Evolutionary conservation across 2,888 invertebrate genomes (phyloP).

Genomic region (Agriopis marginaria): DNA sequence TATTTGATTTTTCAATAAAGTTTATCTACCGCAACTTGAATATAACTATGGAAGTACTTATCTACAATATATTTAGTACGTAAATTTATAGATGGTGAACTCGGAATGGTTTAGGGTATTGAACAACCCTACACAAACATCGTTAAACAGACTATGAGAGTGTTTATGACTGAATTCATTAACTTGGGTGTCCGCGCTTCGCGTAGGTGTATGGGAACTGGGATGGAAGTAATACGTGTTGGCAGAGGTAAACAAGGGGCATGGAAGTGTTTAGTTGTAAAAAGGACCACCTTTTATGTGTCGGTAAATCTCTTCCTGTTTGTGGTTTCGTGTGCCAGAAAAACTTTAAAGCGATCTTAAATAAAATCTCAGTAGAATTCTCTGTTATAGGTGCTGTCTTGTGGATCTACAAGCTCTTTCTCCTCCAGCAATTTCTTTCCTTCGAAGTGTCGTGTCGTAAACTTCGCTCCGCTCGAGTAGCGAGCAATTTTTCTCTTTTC

Average conservation of each 20-base stretch:
- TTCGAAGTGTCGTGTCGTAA: not conserved
- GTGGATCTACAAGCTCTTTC: not conserved
- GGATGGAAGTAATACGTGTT: slow-evolving; percentile 24
- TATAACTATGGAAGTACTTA: no score
- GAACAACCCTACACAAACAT: slow-evolving; percentile 56
- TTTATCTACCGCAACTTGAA: not conserved
- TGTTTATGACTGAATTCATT: slow-evolving; percentile 53
- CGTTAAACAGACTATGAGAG: slow-evolving; percentile 51
- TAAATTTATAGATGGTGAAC: slow-evolving; percentile 1
- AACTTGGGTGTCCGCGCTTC: slow-evolving; percentile 32
- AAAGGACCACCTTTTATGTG: slow-evolving; percentile 11
- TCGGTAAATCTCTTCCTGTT: not conserved
- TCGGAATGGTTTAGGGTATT: slow-evolving; percentile 20
- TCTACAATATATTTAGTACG: not conserved
- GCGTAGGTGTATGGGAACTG: slow-evolving; percentile 27
- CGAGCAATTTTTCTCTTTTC: slow-evolving; percentile 21
- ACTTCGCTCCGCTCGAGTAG: not conserved
- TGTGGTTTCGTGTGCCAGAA: not conserved
- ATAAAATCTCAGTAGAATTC: not conserved
- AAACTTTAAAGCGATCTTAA: not conserved
- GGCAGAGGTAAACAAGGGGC: slow-evolving; percentile 27
- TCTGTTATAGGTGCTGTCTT: not conserved
- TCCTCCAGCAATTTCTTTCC: not conserved
- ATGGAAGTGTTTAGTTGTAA: slow-evolving; percentile 5
- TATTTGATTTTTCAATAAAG: not conserved